Evolutionary conservation across 1,140 invertebrate genomes (phyloP).

Genomic region (Nebria ingens): DNA sequence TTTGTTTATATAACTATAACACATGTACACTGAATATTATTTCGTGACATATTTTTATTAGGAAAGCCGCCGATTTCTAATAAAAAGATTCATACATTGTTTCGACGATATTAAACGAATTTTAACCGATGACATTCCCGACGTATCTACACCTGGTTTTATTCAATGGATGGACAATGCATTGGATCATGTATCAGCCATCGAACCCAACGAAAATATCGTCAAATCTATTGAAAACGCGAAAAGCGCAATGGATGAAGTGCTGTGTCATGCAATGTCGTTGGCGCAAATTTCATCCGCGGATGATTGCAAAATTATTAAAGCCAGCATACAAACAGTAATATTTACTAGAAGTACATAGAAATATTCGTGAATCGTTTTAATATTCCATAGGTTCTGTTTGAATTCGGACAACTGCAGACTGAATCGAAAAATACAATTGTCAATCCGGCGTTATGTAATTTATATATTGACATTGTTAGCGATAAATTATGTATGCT

Average conservation of each 20-base stretch:
- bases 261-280: slow-evolving; percentile 28
- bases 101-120: slow-evolving; percentile 17
- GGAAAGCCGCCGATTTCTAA: slow-evolving; percentile 18
- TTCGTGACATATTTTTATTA: slow-evolving; percentile 11
- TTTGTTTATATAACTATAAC: neutral
- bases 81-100: slow-evolving; percentile 20
- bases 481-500: slow-evolving; percentile 25
- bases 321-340: slow-evolving; percentile 21
- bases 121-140: neutral
- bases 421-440: slow-evolving; percentile 19
- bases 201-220: slow-evolving; percentile 18
- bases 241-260: slow-evolving; percentile 22
- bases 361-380: neutral
- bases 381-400: slow-evolving; percentile 20
- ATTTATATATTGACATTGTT: slow-evolving; percentile 22
- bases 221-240: slow-evolving; percentile 13
- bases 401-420: slow-evolving; percentile 18
- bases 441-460: slow-evolving; percentile 20
- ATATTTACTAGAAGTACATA: neutral
- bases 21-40: neutral
- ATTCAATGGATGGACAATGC: slow-evolving; percentile 25
- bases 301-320: slow-evolving; percentile 26
- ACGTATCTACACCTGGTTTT: slow-evolving; percentile 20
- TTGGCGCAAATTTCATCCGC: slow-evolving; percentile 25
- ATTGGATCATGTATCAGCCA: slow-evolving; percentile 21